These are phyloP conservation scores for human DNA, from an alignment of 2,113 vertebrate genomes.

Conservation along the genomic window DNA sequence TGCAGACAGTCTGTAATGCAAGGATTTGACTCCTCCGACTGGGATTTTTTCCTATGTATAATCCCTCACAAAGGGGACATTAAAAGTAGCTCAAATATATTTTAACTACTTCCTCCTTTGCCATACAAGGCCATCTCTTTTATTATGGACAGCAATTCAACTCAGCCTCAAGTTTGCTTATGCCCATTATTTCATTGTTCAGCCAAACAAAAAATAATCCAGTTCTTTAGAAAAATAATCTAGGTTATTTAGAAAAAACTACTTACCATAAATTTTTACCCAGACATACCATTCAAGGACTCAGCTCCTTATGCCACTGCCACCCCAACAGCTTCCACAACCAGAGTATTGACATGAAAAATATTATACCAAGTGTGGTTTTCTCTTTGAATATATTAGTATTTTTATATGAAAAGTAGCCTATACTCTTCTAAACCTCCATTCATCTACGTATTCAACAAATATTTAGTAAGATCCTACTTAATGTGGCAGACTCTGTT, in stretches of 20 bases:
- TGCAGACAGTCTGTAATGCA: background rate
- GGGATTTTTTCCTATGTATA: background rate
- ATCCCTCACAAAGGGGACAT: background rate
- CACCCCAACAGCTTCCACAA: background rate
- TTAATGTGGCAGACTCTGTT: background rate
- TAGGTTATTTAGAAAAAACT: background rate
- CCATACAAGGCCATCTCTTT: background rate
- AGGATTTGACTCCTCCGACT: background rate
- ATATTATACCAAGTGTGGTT: background rate
- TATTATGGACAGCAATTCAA: background rate
- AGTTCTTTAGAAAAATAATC: background rate
- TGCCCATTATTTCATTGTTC: background rate
- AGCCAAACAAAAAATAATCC: background rate
- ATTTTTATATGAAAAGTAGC: conserved; percentile 23
- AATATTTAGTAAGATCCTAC: background rate
- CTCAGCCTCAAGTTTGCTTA: conserved; percentile 13
- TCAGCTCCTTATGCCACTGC: background rate
- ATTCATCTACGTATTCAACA: background rate
- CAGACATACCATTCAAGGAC: background rate
- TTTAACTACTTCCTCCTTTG: background rate
- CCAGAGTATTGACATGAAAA: background rate
- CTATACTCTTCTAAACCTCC: background rate
- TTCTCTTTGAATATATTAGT: background rate
- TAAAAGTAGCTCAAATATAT: background rate
- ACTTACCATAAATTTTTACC: background rate